These are phyloP conservation scores for Siphlonurus alternatus DNA, from an alignment of 2,888 invertebrate species.

Conservation along the genomic window DNA sequence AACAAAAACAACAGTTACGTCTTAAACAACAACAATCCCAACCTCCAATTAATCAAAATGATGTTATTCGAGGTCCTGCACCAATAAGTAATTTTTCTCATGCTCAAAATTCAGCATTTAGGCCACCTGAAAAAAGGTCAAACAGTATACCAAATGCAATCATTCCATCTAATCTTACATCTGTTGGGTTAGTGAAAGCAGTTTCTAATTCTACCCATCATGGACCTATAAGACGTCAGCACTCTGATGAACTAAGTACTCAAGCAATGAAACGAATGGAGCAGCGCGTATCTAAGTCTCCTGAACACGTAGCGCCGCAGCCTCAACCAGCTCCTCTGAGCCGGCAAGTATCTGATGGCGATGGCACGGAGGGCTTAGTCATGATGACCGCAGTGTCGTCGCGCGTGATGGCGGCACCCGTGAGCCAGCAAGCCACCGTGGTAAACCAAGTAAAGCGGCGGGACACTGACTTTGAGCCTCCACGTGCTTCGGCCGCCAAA, in stretches of 20 bases:
- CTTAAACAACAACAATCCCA: neutral
- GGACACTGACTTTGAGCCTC: constrained; percentile 30
- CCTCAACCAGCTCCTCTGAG: neutral
- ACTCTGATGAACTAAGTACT: neutral
- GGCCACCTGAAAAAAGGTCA: constrained; percentile 27
- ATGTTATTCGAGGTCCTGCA: constrained; percentile 24
- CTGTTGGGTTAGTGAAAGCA: neutral
- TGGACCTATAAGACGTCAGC: neutral
- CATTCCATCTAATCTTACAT: neutral
- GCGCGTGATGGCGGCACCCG: constrained; percentile 59
- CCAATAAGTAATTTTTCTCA: constrained; percentile 58
- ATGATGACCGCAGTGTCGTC: constrained; percentile 43
- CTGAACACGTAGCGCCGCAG: too few species aligned
- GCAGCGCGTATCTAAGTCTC: neutral
- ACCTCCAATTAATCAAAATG: neutral
- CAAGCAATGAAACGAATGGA: neutral
- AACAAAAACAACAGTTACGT: neutral
- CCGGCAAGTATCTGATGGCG: neutral
- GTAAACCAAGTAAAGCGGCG: constrained; percentile 16
- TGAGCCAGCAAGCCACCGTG: constrained; percentile 53
- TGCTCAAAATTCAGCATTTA: constrained; percentile 59
- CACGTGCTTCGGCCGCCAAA: constrained; percentile 13
- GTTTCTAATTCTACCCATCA: neutral
- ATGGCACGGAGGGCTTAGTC: constrained; percentile 23
- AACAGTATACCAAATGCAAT: neutral